phyloP scores from a whole-genome alignment of 2,797 vertebrate genomes.

The Adelosebastes latens region DNA sequence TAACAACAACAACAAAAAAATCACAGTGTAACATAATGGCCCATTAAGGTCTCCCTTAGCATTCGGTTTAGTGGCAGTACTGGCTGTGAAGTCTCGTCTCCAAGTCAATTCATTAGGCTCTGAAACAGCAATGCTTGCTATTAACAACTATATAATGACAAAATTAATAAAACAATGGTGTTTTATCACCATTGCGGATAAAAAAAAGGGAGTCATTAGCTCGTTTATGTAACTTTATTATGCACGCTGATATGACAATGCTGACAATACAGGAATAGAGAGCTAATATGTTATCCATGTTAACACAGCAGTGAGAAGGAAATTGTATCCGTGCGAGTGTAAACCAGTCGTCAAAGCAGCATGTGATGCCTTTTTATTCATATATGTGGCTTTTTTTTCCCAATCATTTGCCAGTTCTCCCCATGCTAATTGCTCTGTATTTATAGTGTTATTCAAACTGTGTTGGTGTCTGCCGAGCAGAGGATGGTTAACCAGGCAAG shows the following conservation, averaged over 20 bases:
- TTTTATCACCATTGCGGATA: constrained; percentile 2
- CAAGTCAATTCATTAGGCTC: constrained; percentile 37
- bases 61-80: constrained; percentile 5
- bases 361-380: background rate
- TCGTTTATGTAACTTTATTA: constrained; percentile 15
- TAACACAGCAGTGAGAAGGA: constrained; percentile 16
- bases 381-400: background rate
- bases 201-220: background rate
- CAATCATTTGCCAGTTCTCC: constrained; percentile 2
- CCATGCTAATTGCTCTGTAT: constrained; percentile 16
- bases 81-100: constrained; percentile 5
- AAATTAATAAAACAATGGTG: constrained; percentile 39
- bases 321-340: background rate
- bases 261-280: constrained; percentile 21
- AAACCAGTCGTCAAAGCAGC: background rate
- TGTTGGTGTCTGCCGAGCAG: constrained; percentile 7
- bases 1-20: background rate
- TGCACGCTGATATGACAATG: background rate
- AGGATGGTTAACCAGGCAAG: constrained; percentile 29
- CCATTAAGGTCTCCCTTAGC: constrained; percentile 31
- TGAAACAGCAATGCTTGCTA: constrained; percentile 13
- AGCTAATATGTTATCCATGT: constrained; percentile 14
- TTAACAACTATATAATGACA: constrained; percentile 43
- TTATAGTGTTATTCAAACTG: constrained; percentile 37
- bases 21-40: constrained; percentile 20